Evolutionary conservation across 1,140 invertebrate species (phyloP), one percentile per base, ranked within the genome.

Genomic region (Ceratosolen fusciceps): DNA sequence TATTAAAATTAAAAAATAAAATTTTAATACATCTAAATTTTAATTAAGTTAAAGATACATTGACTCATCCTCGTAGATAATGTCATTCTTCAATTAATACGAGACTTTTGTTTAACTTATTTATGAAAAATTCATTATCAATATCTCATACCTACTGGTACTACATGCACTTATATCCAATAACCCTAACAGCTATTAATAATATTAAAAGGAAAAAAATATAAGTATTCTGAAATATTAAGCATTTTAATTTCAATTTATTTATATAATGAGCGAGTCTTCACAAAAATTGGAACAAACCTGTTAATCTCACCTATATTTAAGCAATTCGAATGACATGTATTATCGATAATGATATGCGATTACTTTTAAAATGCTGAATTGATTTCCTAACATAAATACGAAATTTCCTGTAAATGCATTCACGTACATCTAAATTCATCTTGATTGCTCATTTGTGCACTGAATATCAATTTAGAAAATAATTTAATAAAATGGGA

Each of bases 381-480:
- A 79, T 56, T 79, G 77, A 79, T 79, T 79, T 24, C 70, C 56
- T 24, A 21, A 72, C 52, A 78, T 58, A 54, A 16, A 12, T 52
- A 21, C 65, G 67, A 37, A 78, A 65, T 72, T 67, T 67, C 39
- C 60, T 37, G 74, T 29, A 67, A n/a, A 52, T 60, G 1, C 72
- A 74, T 31, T 29, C 72, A 16, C 49, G 49, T 37, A 31, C 75
- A 58, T 77, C 62, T 76, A 68, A 68, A 68, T 76, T 34, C 75
- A 58, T 31, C 65, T 43, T 34, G 77, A 78, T 78, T 78, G 43
- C 68, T 78, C 77, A 78, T 73, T 78, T 54, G 77, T 26, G 54
- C 5, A 37, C 24, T 56, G 52, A 24, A 58, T 58, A 77, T 58
- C 19, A 70, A 77, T 70, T 77, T 71, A 47, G 49, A 58, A 58